Percentiles rank a stretch among this genome's conserved stretches.
Evolutionary conservation across 2,797 vertebrate species (phyloP).

Genomic region (Semotilus atromaculatus): DNA sequence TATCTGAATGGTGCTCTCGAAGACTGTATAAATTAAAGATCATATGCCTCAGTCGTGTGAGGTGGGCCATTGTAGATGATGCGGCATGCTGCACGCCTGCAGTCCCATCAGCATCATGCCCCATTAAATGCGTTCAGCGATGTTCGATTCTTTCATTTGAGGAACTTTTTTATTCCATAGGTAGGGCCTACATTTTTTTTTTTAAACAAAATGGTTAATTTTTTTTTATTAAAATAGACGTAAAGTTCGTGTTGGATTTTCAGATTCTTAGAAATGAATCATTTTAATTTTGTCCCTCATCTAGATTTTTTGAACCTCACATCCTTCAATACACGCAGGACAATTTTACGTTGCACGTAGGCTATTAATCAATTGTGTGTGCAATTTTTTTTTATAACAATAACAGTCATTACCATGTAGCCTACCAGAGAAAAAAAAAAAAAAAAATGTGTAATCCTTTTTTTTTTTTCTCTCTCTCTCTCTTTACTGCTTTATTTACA

Average conservation of each 20-base stretch:
- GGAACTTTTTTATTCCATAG: not conserved
- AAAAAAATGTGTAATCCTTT: too few species aligned
- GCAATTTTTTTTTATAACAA: not conserved
- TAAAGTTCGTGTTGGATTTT: not conserved
- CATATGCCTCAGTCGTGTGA: not conserved
- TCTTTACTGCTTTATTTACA: not conserved
- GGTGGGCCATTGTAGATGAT: conserved; percentile 11
- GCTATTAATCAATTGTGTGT: not conserved
- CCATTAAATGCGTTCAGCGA: not conserved
- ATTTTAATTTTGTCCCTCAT: not conserved
- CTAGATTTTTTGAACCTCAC: not conserved
- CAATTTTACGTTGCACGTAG: not conserved
- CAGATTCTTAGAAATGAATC: not conserved
- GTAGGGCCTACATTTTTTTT: too few species aligned
- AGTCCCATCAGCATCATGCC: conserved; percentile 28
- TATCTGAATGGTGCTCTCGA: not conserved
- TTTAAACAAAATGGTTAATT: not conserved
- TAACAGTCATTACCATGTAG: too few species aligned
- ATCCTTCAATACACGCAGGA: not conserved
- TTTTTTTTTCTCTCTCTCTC: too few species aligned
- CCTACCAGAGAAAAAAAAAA: too few species aligned
- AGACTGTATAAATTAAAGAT: not conserved
- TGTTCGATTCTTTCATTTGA: not conserved
- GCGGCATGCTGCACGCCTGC: conserved; percentile 17
- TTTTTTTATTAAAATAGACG: not conserved